Evolutionary conservation across 2,113 vertebrate species (phyloP), one percentile per base, ranked within the genome.

Genomic region (Fregata magnificens): DNA sequence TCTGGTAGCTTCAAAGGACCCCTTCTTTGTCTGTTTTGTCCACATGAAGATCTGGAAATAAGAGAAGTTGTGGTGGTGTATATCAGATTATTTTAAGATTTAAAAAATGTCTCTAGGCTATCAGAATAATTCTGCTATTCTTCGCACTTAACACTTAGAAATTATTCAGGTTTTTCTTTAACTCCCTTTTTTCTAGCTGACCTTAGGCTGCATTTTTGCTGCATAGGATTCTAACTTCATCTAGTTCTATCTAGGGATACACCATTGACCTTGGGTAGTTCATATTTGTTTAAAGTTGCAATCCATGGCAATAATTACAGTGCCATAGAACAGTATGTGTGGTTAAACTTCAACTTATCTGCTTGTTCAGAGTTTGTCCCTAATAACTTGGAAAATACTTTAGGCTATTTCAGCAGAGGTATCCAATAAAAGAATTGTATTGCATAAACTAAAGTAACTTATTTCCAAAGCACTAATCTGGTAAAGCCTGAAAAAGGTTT

Each of bases 311-410:
- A 61, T 84, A 92, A 92, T 61, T 84, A 80, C 38, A 89, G 85
- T 91, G 73, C 56, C 88, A 90, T 52, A 78, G 96, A 91, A 86
- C 95, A 83, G 89, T 89, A 80, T 24, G 29, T 65, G 88, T 69
- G 49, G 89, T 90, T 95, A 95, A 95, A 95, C 47, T 96, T 95
- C 89, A 97, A 86, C 93, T 80, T 31, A 28, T 1, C 47, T 81
- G 45, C 42, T 82, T 55, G 36, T 47, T 86, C 84, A 80, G 62
- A 69, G 58, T 83, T 73, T 72, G 42, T 69, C 70, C 42, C 34
- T 70, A 79, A 74, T 65, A 82, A 62, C 38, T 29, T 65, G 36
- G 72, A 89, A 88, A 80, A 59, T 25, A 74, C 40, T 42, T 82
- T 1, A 36, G 40, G 40, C 88, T 82, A 28, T 58, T 95, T 80